phyloP scores from a whole-genome alignment of 1,140 invertebrate genomes.

The Eupristina koningsbergeri region DNA sequence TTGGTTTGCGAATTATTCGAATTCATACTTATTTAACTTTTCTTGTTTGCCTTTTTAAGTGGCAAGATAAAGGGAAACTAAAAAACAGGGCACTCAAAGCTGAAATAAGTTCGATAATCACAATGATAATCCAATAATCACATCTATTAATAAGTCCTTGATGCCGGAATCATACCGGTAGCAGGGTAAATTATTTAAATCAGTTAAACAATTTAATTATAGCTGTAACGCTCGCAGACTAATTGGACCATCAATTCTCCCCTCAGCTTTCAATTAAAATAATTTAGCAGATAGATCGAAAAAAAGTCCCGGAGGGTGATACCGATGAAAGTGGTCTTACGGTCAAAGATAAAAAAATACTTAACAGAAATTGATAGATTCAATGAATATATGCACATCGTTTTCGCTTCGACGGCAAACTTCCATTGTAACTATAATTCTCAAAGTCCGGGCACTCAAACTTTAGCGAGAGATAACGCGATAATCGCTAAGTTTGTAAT shows the following conservation, averaged over 20 bases:
- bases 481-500: slow-evolving; percentile 53
- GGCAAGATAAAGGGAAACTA: too few relatives aligned
- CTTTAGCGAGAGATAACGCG: slow-evolving; percentile 47
- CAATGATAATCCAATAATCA: too few relatives aligned
- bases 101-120: background rate
- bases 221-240: too few relatives aligned
- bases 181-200: too few relatives aligned
- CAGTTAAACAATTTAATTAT: too few relatives aligned
- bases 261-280: background rate
- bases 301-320: background rate
- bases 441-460: slow-evolving; percentile 38
- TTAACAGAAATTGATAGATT: slow-evolving; percentile 21
- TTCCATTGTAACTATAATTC: slow-evolving; percentile 47
- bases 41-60: too few relatives aligned
- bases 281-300: background rate
- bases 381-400: slow-evolving; percentile 29
- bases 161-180: too few relatives aligned
- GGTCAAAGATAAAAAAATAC: background rate
- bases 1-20: too few relatives aligned
- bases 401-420: slow-evolving; percentile 1
- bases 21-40: too few relatives aligned
- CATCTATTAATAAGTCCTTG: too few relatives aligned
- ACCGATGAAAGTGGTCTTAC: background rate
- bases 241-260: too few relatives aligned
- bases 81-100: too few relatives aligned